Conservation (phyloP, 2,113 vertebrate genomes). For the Oplegnathus fasciatus region DNA sequence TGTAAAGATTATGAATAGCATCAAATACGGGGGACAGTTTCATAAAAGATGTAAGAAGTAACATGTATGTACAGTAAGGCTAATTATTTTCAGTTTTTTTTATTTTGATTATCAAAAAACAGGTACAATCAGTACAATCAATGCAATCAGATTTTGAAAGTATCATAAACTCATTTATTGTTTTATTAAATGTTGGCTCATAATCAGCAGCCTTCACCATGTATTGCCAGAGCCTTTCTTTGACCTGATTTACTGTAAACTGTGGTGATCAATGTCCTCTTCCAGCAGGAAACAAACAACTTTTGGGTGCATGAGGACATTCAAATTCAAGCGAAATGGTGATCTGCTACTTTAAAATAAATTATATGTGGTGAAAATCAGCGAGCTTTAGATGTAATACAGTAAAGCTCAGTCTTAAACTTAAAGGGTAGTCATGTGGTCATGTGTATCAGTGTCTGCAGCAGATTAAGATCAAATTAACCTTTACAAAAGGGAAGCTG, state of each 20-base stretch:
- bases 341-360: not conserved
- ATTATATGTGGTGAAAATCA: not conserved
- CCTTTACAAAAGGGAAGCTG: slow-evolving; percentile 12
- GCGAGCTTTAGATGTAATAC: not conserved
- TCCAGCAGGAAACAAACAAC: not conserved
- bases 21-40: too few relatives aligned
- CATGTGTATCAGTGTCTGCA: not conserved
- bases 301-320: not conserved
- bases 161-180: not conserved
- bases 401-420: not conserved
- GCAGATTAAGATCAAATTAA: slow-evolving; percentile 18
- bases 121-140: too few relatives aligned
- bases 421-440: not conserved
- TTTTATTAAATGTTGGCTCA: not conserved
- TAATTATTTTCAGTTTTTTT: not conserved
- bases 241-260: not conserved
- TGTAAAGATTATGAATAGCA: not conserved
- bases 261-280: not conserved
- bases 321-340: not conserved
- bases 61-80: not conserved
- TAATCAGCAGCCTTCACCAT: not conserved
- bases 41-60: not conserved
- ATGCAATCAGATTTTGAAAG: not conserved
- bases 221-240: not conserved
- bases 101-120: not conserved